These are phyloP conservation scores for Paralichthys olivaceus DNA, from an alignment of 2,113 vertebrate species.

Conservation along the genomic window DNA sequence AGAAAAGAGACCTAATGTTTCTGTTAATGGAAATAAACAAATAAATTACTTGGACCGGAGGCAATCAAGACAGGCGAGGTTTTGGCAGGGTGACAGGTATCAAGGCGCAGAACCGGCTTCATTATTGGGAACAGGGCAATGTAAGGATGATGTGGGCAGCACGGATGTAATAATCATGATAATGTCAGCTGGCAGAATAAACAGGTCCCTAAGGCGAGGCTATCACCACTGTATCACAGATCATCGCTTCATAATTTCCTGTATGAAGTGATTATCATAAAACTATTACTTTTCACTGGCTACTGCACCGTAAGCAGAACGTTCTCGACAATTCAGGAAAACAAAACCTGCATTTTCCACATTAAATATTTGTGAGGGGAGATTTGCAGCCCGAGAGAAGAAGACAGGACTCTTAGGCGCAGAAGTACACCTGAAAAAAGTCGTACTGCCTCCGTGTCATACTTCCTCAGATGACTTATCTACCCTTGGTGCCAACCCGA, in stretches of 20 bases:
- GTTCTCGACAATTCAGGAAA: not conserved
- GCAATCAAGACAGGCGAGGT: conserved; percentile 45
- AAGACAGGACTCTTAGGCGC: conserved; percentile 33
- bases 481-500: conserved; percentile 62
- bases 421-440: conserved; percentile 46
- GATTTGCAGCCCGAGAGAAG: conserved; percentile 61
- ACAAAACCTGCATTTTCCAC: conserved; percentile 19
- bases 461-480: conserved; percentile 76
- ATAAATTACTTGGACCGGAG: conserved; percentile 63
- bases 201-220: conserved; percentile 37
- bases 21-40: conserved; percentile 75
- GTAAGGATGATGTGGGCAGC: conserved; percentile 55
- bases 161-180: conserved; percentile 46
- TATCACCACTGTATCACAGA: conserved; percentile 18
- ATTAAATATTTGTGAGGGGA: conserved; percentile 59
- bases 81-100: conserved; percentile 59
- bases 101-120: conserved; percentile 40
- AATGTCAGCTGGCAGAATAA: conserved; percentile 49
- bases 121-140: conserved; percentile 60
- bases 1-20: conserved; percentile 69
- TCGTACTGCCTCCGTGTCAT: conserved; percentile 60
- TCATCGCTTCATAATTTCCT: conserved; percentile 28
- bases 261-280: not conserved
- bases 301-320: not conserved
- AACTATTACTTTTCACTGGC: not conserved